Base-by-base conservation (phyloP, 2,888 invertebrate species). In the Mesochorus sp. region DNA sequence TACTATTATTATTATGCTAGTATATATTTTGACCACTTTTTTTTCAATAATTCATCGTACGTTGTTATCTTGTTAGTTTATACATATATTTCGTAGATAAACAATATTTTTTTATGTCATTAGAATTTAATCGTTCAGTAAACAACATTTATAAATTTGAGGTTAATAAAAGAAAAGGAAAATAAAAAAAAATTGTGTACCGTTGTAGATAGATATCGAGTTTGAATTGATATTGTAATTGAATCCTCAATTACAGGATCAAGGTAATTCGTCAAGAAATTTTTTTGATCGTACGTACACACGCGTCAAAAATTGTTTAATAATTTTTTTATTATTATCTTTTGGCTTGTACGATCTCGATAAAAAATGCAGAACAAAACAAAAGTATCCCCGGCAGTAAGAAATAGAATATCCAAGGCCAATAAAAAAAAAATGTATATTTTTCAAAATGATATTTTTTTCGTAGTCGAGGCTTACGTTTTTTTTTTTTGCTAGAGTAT, bases 401-500 rank as follows among this genome's bases (percentile, higher is more conserved):
- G 5, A 42, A 19, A 44, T n/a, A 49, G 39, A 39, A 57, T 44
- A 64, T 76, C 39, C 70, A 57, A 57, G 70, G 76, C 64, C 64
- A 61, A 64, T 71, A 59, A 71, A 51, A 39, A 57, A 64, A 49
- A 57, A 34, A 68, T 75, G 59, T 67, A 76, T 62, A 64, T 64
- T 76, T 76, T 70, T 59, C 61, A 72, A 72, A 70, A 47, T 21
- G 28, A 37, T 49, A 57, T 47, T 19, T 64, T 55, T 57, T 62
- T 64, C 51, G 14, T 62, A 24, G 31, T 47, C 21, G n/a, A 21
- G 8, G 5, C 1, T 21, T 12, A 75, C 62, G 39, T 12, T 49
- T 75, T 62, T 47, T 75, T 61, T 66, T 74, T 37, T 39, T 59
- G 53, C 31, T 37, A 37, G 55, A 19, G 24, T 12, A 31, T 49